Base-by-base conservation (phyloP, 2,888 invertebrate species). In the Heteromurus nitidus region DNA sequence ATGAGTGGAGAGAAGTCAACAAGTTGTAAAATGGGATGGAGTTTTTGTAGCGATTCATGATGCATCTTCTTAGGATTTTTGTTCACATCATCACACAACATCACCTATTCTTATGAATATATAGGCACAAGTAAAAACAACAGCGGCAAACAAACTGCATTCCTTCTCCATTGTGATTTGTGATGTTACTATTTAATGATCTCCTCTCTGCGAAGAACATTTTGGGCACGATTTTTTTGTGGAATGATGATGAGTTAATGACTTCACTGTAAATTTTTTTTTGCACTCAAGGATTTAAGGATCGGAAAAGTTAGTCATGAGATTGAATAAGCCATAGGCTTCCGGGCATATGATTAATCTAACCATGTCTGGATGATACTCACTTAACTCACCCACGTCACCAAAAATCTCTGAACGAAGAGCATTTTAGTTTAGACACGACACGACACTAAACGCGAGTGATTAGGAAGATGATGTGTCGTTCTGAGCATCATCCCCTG, bases 241-340 rank as follows among this genome's bases (percentile, higher is more conserved):
- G n/a, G n/a, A n/a, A 47, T 47, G n/a, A 47, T 47, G 47, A 47
- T 16, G n/a, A 47, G 47, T 16, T 47, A 47, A 47, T 47, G 47
- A 47, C 47, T 16, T 47, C 3, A 16, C 7, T n/a, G 3, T 47
- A 16, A 11, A 47, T 47, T 11, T 11, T 47, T 47, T 16, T n/a
- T 3, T 47, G 3, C n/a, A n/a, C 11, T 16, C 47, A 11, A 47
- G 7, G 47, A 16, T 47, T 16, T n/a, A 47, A n/a, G n/a, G n/a
- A n/a, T n/a, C n/a, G n/a, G n/a, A n/a, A n/a, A n/a, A n/a, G n/a
- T 47, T 47, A 47, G 47, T 47, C n/a, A 16, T 36, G 16, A n/a
- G n/a, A n/a, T 5, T 47, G 11, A 47, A 16, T n/a, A 36, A 36
- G 5, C 7, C 13, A 36, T 13, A 47, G 11, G 11, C 47, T 47